Base-by-base conservation (phyloP, 2,113 vertebrate genomes). In the Numida meleagris region DNA sequence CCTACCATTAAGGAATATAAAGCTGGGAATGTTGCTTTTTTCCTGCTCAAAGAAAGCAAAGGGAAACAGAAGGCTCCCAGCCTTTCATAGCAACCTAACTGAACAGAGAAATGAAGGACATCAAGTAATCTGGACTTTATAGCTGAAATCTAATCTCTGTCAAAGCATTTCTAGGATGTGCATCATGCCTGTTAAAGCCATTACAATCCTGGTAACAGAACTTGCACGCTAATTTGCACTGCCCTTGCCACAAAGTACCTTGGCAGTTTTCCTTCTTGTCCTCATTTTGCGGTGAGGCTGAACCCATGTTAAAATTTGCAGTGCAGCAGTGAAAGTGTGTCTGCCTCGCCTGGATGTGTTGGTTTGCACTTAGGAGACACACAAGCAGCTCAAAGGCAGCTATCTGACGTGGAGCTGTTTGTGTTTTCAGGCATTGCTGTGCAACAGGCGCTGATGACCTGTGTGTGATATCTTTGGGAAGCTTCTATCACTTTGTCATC, bases 111-210 rank as follows among this genome's bases (percentile, higher is more conserved):
- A 53, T 76, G 29, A 68, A 63, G 63, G 31, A 31, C 45, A 61
- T 87, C 57, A 82, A 65, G 46, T 68, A 75, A 92, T 86, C 43
- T 63, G 51, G 65, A 75, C 46, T 71, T 90, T 6, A 67, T 55
- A 67, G 84, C 42, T 84, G 70, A 86, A 90, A 88, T 81, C 51
- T 75, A 76, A 88, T 90, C 57, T 90, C 73, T 88, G 48, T 29
- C 57, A 81, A 81, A 92, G 51, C 66, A 65, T 90, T 90, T 95
- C 63, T 82, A 38, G 33, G 74, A 57, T 75, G 27, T 33, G 34
- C 86, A 90, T 86, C 43, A 20, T 78, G 46, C 77, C 73, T 84
- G 40, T 71, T 84, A 77, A 84, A 77, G 36, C n/a, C 76, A 68
- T 86, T 93, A 36, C 58, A 88, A 77, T 66, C 34, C 66, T n/a